Evolutionary conservation across 1,140 invertebrate genomes (phyloP).

Genomic region (Heliconius hewitsoni): DNA sequence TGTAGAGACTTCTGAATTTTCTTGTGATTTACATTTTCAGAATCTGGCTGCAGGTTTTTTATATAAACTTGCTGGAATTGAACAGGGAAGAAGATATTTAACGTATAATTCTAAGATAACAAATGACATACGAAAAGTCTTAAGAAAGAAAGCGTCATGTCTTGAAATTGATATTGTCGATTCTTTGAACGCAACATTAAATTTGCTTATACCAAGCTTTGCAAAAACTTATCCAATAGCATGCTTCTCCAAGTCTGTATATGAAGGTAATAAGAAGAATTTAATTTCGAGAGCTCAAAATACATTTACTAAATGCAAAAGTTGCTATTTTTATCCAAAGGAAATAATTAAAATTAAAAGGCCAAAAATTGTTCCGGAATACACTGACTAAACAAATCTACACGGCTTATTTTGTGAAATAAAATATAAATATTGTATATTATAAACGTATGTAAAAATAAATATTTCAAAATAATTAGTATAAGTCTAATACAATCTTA

Average conservation of each 20-base stretch:
- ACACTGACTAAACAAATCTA: conserved; percentile 37
- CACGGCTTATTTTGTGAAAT: conserved; percentile 22
- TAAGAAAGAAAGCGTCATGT: conserved; percentile 52
- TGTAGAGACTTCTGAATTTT: not conserved
- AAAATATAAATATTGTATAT: conserved; percentile 21
- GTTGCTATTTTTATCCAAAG: conserved; percentile 33
- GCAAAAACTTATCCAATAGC: conserved; percentile 46
- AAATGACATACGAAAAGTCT: conserved; percentile 60
- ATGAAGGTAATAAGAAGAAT: conserved; percentile 68
- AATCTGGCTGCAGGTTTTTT: conserved; percentile 52
- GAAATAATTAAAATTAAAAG: conserved; percentile 42
- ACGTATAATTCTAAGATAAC: conserved; percentile 67
- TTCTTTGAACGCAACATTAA: conserved; percentile 51
- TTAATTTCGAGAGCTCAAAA: conserved; percentile 52
- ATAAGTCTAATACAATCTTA: not conserved
- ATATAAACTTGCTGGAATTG: conserved; percentile 55
- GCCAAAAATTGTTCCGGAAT: conserved; percentile 47
- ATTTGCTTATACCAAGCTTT: conserved; percentile 52
- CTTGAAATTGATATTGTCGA: conserved; percentile 56
- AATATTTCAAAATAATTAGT: not conserved
- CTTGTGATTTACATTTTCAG: conserved; percentile 42
- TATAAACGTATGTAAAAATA: conserved; percentile 7
- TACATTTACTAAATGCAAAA: conserved; percentile 40
- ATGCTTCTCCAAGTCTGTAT: conserved; percentile 51
- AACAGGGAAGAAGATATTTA: conserved; percentile 67